Evolutionary conservation across 2,888 invertebrate genomes (phyloP).

Genomic region (Willowsia nigromaculata): DNA sequence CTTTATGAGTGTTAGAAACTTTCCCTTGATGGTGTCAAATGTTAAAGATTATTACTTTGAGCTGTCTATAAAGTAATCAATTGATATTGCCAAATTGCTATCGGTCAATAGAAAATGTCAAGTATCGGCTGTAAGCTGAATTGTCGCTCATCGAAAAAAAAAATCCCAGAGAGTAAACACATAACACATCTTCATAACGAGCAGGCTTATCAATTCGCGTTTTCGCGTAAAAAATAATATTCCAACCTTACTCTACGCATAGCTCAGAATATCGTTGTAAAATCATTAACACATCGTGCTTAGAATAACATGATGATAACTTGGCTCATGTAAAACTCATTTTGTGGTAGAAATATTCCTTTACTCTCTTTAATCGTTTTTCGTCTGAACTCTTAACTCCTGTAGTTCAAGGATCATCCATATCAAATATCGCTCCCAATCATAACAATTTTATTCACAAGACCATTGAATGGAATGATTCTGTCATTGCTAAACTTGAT

Average conservation of each 20-base stretch:
- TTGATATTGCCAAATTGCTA: neutral
- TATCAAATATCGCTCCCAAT: conserved; percentile 47
- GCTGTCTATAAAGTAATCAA: neutral
- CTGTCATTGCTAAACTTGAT: too few relatives aligned
- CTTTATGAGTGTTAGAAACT: neutral
- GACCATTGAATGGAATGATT: neutral
- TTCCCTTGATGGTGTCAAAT: conserved; percentile 22
- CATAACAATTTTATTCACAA: conserved; percentile 24
- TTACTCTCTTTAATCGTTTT: neutral
- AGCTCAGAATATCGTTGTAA: neutral
- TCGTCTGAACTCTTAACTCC: conserved; percentile 27
- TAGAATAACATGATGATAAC: too few relatives aligned
- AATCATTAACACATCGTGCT: too few relatives aligned
- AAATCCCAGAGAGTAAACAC: too few relatives aligned
- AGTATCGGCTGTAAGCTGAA: neutral
- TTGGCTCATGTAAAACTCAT: neutral
- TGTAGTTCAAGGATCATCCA: conserved; percentile 43
- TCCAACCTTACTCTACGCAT: neutral
- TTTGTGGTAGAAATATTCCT: neutral
- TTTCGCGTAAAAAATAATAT: neutral
- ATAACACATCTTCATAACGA: too few relatives aligned
- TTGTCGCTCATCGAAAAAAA: neutral
- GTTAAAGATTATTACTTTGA: neutral
- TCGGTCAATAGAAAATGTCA: neutral
- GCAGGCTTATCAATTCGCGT: too few relatives aligned